Base-by-base conservation (phyloP, 2,797 vertebrate species). In the Dendrocincla fuliginosa region DNA sequence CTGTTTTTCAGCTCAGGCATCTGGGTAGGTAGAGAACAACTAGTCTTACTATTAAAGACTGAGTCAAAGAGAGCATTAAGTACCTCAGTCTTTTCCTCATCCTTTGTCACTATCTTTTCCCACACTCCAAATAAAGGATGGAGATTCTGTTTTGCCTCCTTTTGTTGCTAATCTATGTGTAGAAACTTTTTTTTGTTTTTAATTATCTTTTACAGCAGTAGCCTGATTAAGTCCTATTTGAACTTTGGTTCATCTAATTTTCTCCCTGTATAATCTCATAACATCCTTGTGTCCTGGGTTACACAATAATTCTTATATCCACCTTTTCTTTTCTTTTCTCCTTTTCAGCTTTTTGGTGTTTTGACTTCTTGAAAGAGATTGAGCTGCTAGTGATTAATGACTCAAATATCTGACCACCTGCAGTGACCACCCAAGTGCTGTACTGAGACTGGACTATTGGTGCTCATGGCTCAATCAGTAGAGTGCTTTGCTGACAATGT, bases 11-110 rank as follows among this genome's bases (percentile, higher is more conserved):
- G 24, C 44, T 65, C 23, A 52, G 28, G 52, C 13, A 17, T 4
- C 0, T 0, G 11, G 6, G 6, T n/a, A 57, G 13, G 24, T 59
- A 59, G n/a, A 71, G 42, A 71, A 28, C 4, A 28, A 30, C 23
- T 37, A 11, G 17, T 42, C 6, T 16, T 49, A 8, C 27, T 59
- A 3, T 50, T n/a, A 44, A 44, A 65, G 59, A 73, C 23, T 0
- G 2, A 37, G n/a, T 52, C 24, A 44, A 59, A 59, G 35, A 73
- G 37, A 65, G 6, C 2, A 42, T 50, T 56, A n/a, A 33, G 53
- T 56, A 33, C 22, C n/a, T 33, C 55, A 33, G 13, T 33, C n/a
- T 56, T 80, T 64, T 73, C 44, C 28, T 80, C 37, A 15, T 52
- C 13, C 19, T 5, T 73, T 52, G n/a, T 28, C 24, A 46, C 13